Percentiles rank a stretch among this genome's conserved stretches.
Evolutionary conservation across 2,888 invertebrate genomes (phyloP).

Genomic region (Ophioninae sp.): DNA sequence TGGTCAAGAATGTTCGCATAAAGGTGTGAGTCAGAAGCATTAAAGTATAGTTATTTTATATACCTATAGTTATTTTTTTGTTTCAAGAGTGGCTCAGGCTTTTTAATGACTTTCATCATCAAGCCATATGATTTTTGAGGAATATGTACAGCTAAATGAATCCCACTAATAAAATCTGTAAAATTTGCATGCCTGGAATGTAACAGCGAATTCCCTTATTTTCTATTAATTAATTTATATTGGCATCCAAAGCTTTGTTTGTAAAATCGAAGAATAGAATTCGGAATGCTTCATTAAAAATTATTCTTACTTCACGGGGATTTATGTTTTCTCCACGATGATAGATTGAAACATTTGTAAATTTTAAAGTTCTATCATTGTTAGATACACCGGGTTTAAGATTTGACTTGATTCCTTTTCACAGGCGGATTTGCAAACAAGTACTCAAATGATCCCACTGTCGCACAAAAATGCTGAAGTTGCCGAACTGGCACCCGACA

Average conservation of each 20-base stretch:
- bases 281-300: neutral
- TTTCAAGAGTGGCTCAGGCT: neutral
- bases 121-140: neutral
- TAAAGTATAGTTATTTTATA: neutral
- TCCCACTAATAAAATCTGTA: too few relatives aligned
- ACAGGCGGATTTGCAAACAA: slow-evolving; percentile 96
- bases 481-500: slow-evolving; percentile 86
- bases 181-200: too few relatives aligned
- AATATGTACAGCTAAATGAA: neutral
- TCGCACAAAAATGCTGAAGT: slow-evolving; percentile 86
- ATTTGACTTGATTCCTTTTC: slow-evolving; percentile 59
- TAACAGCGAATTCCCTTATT: too few relatives aligned
- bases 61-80: too few relatives aligned
- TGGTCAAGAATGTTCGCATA: slow-evolving; percentile 91
- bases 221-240: too few relatives aligned
- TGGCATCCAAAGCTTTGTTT: too few relatives aligned
- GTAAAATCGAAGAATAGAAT: too few relatives aligned
- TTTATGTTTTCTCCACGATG: too few relatives aligned
- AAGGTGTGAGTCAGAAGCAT: slow-evolving; percentile 83
- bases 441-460: slow-evolving; percentile 92
- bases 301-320: neutral
- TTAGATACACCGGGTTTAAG: neutral
- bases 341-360: neutral
- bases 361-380: neutral
- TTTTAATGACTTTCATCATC: neutral